phyloP scores from a whole-genome alignment of 2,113 vertebrate genomes.

The Oreochromis spilurus region DNA sequence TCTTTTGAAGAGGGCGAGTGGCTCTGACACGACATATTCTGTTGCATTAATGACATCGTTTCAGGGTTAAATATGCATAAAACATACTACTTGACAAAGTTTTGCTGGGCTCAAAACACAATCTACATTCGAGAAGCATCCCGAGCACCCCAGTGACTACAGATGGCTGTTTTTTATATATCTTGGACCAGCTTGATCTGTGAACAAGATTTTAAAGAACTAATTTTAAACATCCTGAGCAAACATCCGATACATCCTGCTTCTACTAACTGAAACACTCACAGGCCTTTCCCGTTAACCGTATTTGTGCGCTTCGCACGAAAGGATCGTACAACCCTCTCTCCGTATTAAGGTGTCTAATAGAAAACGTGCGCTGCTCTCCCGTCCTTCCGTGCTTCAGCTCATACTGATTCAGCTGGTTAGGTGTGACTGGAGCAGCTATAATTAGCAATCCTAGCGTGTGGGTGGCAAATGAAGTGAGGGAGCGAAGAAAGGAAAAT shows the following conservation, averaged over 20 bases:
- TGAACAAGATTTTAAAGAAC: not conserved
- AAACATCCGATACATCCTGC: not conserved
- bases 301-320: not conserved
- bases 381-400: not conserved
- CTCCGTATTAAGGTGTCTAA: not conserved
- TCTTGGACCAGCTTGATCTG: not conserved
- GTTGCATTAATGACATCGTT: not conserved
- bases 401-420: constrained; percentile 45
- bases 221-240: not conserved
- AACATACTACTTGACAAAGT: not conserved
- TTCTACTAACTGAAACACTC: not conserved
- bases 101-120: not conserved
- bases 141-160: not conserved
- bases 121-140: not conserved
- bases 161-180: not conserved
- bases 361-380: not conserved
- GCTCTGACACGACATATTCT: not conserved
- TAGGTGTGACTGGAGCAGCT: constrained; percentile 65
- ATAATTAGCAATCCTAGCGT: constrained; percentile 58
- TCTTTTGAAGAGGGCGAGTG: not conserved
- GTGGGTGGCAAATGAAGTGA: constrained; percentile 61
- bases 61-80: not conserved
- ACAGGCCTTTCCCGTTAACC: not conserved
- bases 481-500: constrained; percentile 23
- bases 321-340: not conserved